Conservation (phyloP, 2,113 vertebrate species). For the Dryoscopus gambensis region DNA sequence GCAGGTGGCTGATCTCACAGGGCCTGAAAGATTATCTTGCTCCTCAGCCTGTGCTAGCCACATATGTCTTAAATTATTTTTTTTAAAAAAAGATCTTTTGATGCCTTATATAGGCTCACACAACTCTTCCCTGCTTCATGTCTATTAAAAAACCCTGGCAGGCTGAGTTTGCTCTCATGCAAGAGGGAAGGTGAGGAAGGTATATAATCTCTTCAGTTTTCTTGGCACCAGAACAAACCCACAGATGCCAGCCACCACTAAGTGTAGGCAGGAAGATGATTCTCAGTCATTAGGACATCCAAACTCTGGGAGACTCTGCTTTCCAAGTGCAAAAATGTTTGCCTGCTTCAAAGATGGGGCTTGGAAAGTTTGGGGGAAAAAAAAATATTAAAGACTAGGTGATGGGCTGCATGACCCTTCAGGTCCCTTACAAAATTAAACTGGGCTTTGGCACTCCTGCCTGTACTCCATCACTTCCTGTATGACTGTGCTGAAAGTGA, state of each 20-base stretch:
- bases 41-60: not conserved
- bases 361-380: not conserved
- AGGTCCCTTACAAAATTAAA: not conserved
- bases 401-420: not conserved
- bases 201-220: not conserved
- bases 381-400: not conserved
- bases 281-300: not conserved
- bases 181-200: not conserved
- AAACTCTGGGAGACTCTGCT: not conserved
- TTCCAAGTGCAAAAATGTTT: not conserved
- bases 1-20: not conserved
- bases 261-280: not conserved
- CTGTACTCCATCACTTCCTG: not conserved
- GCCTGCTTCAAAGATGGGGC: not conserved
- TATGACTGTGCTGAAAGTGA: not conserved
- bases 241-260: not conserved
- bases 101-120: not conserved
- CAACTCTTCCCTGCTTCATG: not conserved
- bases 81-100: not conserved
- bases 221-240: not conserved
- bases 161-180: not conserved
- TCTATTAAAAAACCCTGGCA: not conserved
- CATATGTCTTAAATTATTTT: not conserved
- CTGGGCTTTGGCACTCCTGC: not conserved
- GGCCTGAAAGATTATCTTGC: not conserved